These are phyloP conservation scores for Trichonephila clavipes DNA, from an alignment of 1,140 invertebrate genomes.

Conservation along the genomic window DNA sequence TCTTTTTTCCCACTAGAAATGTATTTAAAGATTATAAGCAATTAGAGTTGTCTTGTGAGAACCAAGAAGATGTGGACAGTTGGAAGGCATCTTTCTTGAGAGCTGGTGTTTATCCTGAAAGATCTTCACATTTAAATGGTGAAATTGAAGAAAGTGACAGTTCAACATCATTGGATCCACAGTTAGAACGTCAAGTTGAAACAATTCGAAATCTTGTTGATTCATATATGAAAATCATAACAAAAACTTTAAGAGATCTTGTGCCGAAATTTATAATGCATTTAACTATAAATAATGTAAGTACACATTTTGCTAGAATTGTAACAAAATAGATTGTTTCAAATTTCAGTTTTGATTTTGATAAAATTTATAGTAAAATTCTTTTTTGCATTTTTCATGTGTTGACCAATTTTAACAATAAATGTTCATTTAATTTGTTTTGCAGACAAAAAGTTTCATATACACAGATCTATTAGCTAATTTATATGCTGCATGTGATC, in stretches of 20 bases:
- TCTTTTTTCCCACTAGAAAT: slow-evolving; percentile 78
- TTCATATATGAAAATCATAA: slow-evolving; percentile 84
- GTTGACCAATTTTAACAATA: too few species aligned
- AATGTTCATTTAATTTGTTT: not conserved
- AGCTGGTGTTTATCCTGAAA: slow-evolving; percentile 85
- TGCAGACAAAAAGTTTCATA: slow-evolving; percentile 94
- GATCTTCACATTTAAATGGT: slow-evolving; percentile 88
- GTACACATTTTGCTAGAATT: slow-evolving; percentile 4
- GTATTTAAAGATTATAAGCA: slow-evolving; percentile 82
- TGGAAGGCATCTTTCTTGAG: slow-evolving; percentile 85
- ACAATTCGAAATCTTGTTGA: slow-evolving; percentile 85
- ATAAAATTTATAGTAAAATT: too few species aligned
- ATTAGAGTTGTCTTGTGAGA: slow-evolving; percentile 83
- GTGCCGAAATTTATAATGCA: slow-evolving; percentile 85
- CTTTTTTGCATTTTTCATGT: too few species aligned
- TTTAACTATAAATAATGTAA: slow-evolving; percentile 96
- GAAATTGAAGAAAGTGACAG: slow-evolving; percentile 81
- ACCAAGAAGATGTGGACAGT: slow-evolving; percentile 83
- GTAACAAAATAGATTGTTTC: too few species aligned
- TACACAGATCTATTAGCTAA: slow-evolving; percentile 97
- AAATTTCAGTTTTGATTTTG: too few species aligned
- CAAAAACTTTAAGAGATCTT: slow-evolving; percentile 84
- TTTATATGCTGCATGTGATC: slow-evolving; percentile 97
- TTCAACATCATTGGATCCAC: slow-evolving; percentile 94
- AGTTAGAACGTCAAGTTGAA: slow-evolving; percentile 82